Conservation (phyloP, 2,888 invertebrate genomes). For the Xestoiulus laeticollis region DNA sequence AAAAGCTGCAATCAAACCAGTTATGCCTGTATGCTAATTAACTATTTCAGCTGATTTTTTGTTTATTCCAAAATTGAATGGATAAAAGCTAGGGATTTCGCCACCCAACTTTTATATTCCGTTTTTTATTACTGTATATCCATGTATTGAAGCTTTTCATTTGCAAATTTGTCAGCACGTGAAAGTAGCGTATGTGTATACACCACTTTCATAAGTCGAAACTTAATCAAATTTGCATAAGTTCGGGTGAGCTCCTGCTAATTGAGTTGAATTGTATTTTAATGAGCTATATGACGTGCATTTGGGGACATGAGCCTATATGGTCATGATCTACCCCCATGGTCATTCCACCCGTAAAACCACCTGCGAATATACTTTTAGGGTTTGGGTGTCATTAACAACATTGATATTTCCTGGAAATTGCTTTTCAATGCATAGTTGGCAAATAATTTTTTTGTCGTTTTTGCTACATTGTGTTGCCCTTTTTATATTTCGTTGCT, state of each 20-base stretch:
- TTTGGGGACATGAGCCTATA: background rate
- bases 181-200: background rate
- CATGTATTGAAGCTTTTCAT: background rate
- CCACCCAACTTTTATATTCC: too few relatives aligned
- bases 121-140: too few relatives aligned
- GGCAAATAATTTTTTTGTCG: background rate
- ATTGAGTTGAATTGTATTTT: constrained; percentile 4
- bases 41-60: too few relatives aligned
- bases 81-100: too few relatives aligned
- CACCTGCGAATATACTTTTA: background rate
- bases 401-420: constrained; percentile 45
- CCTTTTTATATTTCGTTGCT: background rate
- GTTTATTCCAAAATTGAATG: too few relatives aligned
- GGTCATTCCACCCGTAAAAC: constrained; percentile 40
- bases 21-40: too few relatives aligned
- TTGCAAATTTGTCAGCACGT: background rate
- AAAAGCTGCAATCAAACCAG: too few relatives aligned
- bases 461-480: background rate
- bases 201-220: background rate
- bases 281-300: background rate
- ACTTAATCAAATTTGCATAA: background rate
- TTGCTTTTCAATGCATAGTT: constrained; percentile 5
- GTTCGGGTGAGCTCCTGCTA: background rate
- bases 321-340: constrained; percentile 43
- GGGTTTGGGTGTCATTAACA: constrained; percentile 45